Evolutionary conservation across 2,113 vertebrate genomes (phyloP).

Genomic region (Elephas maximus): DNA sequence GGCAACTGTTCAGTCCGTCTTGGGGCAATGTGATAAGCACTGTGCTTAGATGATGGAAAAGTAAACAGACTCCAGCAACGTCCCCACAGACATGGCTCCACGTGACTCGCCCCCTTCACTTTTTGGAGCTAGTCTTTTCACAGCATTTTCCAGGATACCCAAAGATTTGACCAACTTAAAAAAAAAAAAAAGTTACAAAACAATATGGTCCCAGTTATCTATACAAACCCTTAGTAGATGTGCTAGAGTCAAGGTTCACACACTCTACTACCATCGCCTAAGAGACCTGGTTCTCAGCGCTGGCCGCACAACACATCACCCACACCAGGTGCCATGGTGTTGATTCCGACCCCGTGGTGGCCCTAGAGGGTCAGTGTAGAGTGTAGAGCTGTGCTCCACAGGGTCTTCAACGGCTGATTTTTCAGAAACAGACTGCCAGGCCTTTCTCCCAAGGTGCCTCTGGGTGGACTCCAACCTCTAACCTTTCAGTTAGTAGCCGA

Average conservation of each 20-base stretch:
- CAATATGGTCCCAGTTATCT: not conserved
- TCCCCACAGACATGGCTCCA: not conserved
- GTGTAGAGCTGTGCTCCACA: no score
- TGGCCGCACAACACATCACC: not conserved
- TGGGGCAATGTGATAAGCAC: no score
- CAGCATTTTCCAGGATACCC: not conserved
- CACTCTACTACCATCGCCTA: not conserved
- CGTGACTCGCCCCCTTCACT: not conserved
- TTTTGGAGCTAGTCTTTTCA: constrained; percentile 1
- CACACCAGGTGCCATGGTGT: no score
- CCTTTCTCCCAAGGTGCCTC: no score
- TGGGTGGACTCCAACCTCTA: no score
- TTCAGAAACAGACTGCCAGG: no score
- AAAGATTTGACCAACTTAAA: not conserved
- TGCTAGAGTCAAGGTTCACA: not conserved
- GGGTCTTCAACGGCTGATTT: no score
- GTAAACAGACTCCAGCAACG: no score
- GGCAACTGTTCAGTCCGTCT: no score
- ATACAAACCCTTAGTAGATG: not conserved
- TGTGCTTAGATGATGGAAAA: not conserved
- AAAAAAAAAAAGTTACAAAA: not conserved
- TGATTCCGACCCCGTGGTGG: no score
- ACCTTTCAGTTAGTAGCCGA: no score
- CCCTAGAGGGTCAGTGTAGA: no score
- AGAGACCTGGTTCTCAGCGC: not conserved